Base-by-base conservation (phyloP, 2,113 vertebrate genomes). In the Leptobrachium leishanense region DNA sequence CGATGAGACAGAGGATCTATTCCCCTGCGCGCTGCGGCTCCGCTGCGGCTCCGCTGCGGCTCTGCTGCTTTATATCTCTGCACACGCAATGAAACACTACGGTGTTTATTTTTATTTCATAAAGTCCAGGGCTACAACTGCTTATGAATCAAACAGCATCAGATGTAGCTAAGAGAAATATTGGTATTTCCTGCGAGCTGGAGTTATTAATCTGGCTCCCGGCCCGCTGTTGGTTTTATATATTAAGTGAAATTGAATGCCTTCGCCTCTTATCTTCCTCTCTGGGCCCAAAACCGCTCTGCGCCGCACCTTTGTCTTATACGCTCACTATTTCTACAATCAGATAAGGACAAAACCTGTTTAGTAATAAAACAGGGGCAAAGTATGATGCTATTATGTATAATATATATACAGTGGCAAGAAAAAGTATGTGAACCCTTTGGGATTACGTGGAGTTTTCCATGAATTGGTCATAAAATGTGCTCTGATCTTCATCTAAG, bases 301-400 rank as follows among this genome's bases (percentile, higher is more conserved):
- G 82, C 55, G 84, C 87, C 86, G 20, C 43, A 55, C 12, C 63
- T 82, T 88, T 75, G 66, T 87, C 86, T 87, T 89, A 92, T 90
- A 91, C 89, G 85, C 90, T 91, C 63, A 88, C 55, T 86, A 89
- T 91, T 89, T 88, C 82, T 91, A 89, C 88, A 87, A 89, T 91
- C 85, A 87, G 88, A 92, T 91, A 92, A 90, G 86, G 84, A 4
- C 4, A 8, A 4, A 90, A 74, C 83, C 85, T 84, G 88, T 89
- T 92, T 91, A 94, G 93, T 94, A 93, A 93, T 91, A 84, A 92
- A 93, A 91, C 90, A 90, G 87, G 87, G 88, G 90, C 20, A 31
- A 31, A 31, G 20, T 31, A 31, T 31, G 20, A 31, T 31, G 20
- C 20, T 1, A 31, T 31, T 31, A 31, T 31, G 20, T 31, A 31